Percentiles rank a stretch among this genome's conserved stretches.
Evolutionary conservation across 2,113 vertebrate genomes (phyloP).

Genomic region (Neodon shergylaensis): DNA sequence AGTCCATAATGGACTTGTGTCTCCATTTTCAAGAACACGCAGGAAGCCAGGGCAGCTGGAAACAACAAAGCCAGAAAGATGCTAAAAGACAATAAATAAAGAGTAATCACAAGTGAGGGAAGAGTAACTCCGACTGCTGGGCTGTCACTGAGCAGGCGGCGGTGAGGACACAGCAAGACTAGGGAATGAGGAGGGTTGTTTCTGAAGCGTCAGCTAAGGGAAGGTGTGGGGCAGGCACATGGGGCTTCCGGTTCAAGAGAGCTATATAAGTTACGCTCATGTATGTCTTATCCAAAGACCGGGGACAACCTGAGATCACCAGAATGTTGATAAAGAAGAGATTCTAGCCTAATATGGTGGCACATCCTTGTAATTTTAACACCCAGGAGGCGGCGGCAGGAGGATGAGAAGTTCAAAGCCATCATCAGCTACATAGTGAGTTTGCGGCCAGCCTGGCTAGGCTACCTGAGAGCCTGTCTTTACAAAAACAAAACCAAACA

Average conservation of each 20-base stretch:
- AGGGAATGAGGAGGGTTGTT: background rate
- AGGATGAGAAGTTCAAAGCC: background rate
- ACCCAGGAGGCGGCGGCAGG: background rate
- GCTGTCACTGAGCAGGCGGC: background rate
- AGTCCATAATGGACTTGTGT: background rate
- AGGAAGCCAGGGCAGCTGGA: background rate
- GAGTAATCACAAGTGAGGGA: background rate
- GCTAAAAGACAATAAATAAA: background rate
- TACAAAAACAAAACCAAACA: background rate
- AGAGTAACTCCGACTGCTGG: background rate
- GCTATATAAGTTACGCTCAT: no score
- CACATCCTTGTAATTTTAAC: background rate
- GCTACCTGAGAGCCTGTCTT: background rate
- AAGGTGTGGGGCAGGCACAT: background rate
- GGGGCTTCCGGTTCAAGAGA: background rate
- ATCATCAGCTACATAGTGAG: background rate
- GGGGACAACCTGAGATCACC: background rate
- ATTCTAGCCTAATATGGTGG: background rate
- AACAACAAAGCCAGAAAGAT: background rate
- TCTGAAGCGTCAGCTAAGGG: background rate
- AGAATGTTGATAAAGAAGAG: background rate
- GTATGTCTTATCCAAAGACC: constrained; percentile 7
- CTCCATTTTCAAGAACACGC: background rate
- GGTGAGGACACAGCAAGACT: background rate
- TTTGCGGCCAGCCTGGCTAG: background rate